Evolutionary conservation across 1,140 invertebrate genomes (phyloP).

Genomic region (Rhynchophorus ferrugineus): DNA sequence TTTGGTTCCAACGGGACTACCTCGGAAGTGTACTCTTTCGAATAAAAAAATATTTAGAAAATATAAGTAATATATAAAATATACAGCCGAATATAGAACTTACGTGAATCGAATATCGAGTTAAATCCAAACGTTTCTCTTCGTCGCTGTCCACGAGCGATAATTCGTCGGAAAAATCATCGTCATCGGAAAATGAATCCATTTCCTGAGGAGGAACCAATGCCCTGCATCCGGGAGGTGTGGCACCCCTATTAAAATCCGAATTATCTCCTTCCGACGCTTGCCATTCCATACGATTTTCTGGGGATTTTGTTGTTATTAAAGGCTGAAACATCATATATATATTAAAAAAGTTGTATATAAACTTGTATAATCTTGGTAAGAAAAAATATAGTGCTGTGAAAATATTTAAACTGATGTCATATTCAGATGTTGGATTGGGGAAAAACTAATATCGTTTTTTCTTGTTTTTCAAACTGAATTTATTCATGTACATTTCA

Average conservation of each 20-base stretch:
- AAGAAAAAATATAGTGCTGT: too few relatives aligned
- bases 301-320: slow-evolving; percentile 4
- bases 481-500: too few relatives aligned
- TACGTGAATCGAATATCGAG: slow-evolving; percentile 25
- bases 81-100: too few relatives aligned
- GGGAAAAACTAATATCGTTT: too few relatives aligned
- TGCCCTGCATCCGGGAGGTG: slow-evolving; percentile 26
- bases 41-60: too few relatives aligned
- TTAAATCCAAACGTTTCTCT: slow-evolving; percentile 31
- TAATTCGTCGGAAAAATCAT: slow-evolving; percentile 40
- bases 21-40: too few relatives aligned
- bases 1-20: too few relatives aligned
- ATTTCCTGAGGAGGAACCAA: slow-evolving; percentile 27
- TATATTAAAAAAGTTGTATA: background rate
- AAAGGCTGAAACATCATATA: slow-evolving; percentile 5
- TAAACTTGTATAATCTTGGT: background rate
- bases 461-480: too few relatives aligned
- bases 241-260: slow-evolving; percentile 31
- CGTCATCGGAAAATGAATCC: slow-evolving; percentile 40
- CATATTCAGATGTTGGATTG: too few relatives aligned
- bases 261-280: slow-evolving; percentile 33
- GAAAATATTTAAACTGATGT: too few relatives aligned
- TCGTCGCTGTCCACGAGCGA: slow-evolving; percentile 40
- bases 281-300: slow-evolving; percentile 36
- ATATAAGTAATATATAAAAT: too few relatives aligned